Evolutionary conservation across 1,140 invertebrate genomes (phyloP).

Genomic region (Cherax destructor): DNA sequence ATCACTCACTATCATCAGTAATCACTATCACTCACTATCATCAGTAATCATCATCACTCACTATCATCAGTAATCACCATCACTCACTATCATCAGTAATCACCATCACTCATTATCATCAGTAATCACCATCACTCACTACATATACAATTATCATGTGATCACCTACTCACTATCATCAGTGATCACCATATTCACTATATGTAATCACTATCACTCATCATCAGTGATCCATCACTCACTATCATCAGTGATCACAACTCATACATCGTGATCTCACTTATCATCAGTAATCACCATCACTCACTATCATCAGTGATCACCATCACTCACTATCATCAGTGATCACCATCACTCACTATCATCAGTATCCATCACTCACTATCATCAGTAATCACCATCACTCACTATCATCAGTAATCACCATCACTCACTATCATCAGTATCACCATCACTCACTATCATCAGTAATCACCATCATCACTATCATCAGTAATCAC

Average conservation of each 20-base stretch:
- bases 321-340: not conserved
- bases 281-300: not conserved
- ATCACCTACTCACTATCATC: not conserved
- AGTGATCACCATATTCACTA: not conserved
- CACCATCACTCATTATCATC: not conserved
- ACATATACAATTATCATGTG: no score
- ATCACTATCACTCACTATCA: no score
- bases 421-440: not conserved
- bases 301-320: not conserved
- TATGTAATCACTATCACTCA: not conserved
- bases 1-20: no score
- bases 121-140: no score
- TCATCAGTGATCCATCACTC: no score
- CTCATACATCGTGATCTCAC: not conserved
- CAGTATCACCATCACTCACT: not conserved
- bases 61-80: not conserved
- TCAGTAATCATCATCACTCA: not conserved
- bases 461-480: no score
- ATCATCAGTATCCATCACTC: no score
- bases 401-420: not conserved
- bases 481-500: no score
- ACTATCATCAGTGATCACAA: no score
- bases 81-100: not conserved
- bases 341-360: no score
- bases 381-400: no score